A percentile compares a stretch with the other conserved stretches of the same genome.
These are phyloP conservation scores for Grallaria varia DNA, from an alignment of 2,113 vertebrate genomes.

Conservation along the genomic window DNA sequence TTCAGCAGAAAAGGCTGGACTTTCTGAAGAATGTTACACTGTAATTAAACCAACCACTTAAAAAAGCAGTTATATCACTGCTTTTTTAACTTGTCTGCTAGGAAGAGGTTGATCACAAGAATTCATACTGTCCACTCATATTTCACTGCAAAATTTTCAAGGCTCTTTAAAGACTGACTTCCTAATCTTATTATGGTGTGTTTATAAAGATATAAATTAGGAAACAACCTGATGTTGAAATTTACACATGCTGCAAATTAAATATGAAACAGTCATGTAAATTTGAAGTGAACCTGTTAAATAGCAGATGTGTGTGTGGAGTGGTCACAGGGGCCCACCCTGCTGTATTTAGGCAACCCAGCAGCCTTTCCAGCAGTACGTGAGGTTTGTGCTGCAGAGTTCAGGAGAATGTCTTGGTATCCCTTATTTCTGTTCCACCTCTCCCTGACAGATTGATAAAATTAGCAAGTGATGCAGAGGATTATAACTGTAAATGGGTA, in stretches of 20 bases:
- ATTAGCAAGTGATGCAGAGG: neutral
- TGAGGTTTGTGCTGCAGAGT: neutral
- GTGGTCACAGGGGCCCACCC: neutral
- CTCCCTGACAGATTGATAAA: neutral
- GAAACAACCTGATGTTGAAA: neutral
- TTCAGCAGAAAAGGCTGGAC: neutral
- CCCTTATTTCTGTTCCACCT: neutral
- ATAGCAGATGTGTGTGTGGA: neutral
- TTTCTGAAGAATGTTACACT: neutral
- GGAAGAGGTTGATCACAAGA: neutral
- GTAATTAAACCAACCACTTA: neutral
- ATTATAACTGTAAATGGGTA: neutral
- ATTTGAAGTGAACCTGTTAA: neutral
- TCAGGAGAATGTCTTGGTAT: accelerated
- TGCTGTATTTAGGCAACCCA: neutral
- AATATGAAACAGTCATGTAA: neutral
- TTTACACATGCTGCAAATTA: neutral
- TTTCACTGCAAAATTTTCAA: neutral
- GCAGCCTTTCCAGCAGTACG: neutral
- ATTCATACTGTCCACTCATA: neutral
- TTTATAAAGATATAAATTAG: neutral
- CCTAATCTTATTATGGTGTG: neutral
- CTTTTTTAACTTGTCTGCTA: neutral
- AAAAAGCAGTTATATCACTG: neutral
- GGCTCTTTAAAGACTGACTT: neutral